phyloP scores from a whole-genome alignment of 2,797 vertebrate genomes.

The Falco columbarius region DNA sequence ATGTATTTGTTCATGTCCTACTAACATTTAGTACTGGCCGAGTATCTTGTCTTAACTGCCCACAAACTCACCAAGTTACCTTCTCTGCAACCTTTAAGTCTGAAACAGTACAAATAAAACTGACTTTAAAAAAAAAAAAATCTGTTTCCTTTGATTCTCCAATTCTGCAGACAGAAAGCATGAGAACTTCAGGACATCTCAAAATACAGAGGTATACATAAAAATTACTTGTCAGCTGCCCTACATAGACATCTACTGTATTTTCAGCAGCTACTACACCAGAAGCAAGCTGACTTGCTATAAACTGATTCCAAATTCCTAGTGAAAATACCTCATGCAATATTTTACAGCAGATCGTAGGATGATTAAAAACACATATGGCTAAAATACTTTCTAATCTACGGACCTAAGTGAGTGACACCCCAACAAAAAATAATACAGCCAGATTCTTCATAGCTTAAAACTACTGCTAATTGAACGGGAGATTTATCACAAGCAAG shows the following conservation, averaged over 20 bases:
- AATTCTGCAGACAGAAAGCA: neutral
- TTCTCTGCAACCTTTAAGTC: neutral
- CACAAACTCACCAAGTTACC: neutral
- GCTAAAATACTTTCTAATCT: neutral
- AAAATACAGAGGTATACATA: neutral
- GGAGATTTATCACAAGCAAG: neutral
- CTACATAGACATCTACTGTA: constrained; percentile 56
- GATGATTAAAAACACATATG: neutral
- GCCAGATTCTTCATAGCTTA: neutral
- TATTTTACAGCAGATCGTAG: neutral
- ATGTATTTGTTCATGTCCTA: accelerated
- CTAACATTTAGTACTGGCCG: accelerated
- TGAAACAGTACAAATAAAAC: neutral
- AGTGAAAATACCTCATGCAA: neutral
- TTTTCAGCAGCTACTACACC: constrained; percentile 44
- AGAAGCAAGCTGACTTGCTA: neutral
- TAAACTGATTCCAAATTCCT: neutral
- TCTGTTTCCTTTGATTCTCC: neutral
- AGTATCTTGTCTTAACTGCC: neutral
- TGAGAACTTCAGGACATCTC: neutral
- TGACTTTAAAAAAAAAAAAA: no score
- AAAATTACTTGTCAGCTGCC: constrained; percentile 52
- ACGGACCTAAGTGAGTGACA: neutral
- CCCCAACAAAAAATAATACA: neutral
- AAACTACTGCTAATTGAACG: neutral